Percentiles rank a stretch among this genome's conserved stretches.
phyloP scores from a whole-genome alignment of 2,113 vertebrate species.

The Pavo muticus region DNA sequence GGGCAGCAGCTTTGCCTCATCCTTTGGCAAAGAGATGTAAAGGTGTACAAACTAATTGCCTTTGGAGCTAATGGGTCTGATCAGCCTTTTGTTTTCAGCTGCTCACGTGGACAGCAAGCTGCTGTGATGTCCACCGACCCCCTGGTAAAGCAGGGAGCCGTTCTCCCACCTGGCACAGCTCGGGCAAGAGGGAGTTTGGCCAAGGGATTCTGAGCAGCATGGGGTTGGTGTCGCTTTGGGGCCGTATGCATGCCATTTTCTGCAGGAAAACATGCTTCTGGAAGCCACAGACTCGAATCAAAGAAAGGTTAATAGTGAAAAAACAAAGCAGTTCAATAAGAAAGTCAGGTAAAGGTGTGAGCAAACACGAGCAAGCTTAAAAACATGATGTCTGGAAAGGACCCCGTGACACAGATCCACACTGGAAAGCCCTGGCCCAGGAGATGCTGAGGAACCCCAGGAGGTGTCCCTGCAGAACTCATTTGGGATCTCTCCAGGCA shows the following conservation, averaged over 20 bases:
- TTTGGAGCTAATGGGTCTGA: not conserved
- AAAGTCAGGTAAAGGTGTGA: slow-evolving; percentile 19
- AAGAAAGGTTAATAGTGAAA: slow-evolving; percentile 46
- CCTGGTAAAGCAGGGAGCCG: not conserved
- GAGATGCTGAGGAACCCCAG: not conserved
- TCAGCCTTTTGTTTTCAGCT: not conserved
- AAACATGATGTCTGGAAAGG: not conserved
- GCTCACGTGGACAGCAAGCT: not conserved
- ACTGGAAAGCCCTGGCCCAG: not conserved
- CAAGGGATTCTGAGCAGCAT: not conserved
- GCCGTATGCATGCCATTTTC: not conserved
- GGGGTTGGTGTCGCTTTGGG: not conserved
- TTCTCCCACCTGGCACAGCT: not conserved
- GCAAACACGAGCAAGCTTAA: slow-evolving; percentile 23
- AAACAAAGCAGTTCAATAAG: not conserved
- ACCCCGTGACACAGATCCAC: fast-evolving
- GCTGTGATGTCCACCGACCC: fast-evolving
- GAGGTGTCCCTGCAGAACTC: not conserved
- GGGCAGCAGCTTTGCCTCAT: not conserved
- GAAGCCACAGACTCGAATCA: slow-evolving; percentile 43
- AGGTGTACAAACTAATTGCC: not conserved
- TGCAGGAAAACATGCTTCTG: not conserved
- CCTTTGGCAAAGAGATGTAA: not conserved
- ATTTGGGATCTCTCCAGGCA: not conserved
- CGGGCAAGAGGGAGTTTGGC: not conserved